Conservation (phyloP, 1,140 invertebrate species). For the Caerostris extrusa region DNA sequence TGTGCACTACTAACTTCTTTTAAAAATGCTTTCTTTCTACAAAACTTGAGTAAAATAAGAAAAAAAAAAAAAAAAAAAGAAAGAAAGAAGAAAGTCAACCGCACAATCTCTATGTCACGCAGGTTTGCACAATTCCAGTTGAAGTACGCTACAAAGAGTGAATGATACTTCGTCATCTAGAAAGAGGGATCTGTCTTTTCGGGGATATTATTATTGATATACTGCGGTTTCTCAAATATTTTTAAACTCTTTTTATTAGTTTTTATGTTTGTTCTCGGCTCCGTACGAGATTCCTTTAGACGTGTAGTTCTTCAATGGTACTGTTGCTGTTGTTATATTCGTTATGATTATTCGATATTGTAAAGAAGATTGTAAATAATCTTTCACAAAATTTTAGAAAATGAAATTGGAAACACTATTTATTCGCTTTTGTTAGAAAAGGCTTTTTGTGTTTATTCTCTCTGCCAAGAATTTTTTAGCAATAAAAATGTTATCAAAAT, state of each 20-base stretch:
- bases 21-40: background rate
- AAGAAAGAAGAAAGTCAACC: background rate
- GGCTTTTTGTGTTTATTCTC: too few relatives aligned
- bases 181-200: background rate
- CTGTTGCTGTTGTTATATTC: background rate
- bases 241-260: background rate
- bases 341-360: background rate
- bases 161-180: conserved; percentile 19
- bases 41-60: background rate
- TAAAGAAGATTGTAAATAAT: background rate
- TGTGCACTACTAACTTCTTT: background rate
- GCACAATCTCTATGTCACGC: conserved; percentile 8
- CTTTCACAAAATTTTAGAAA: background rate
- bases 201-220: conserved; percentile 17
- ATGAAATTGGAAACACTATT: background rate
- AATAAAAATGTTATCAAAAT: too few relatives aligned
- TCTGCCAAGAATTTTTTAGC: too few relatives aligned
- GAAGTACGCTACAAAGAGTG: background rate
- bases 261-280: background rate
- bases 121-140: conserved; percentile 31
- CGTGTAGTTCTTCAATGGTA: background rate
- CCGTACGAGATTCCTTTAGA: background rate
- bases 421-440: too few relatives aligned
- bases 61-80: too few relatives aligned
- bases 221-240: background rate